These are phyloP conservation scores for Stenodera caucasica DNA, from an alignment of 2,888 invertebrate genomes.

Conservation along the genomic window DNA sequence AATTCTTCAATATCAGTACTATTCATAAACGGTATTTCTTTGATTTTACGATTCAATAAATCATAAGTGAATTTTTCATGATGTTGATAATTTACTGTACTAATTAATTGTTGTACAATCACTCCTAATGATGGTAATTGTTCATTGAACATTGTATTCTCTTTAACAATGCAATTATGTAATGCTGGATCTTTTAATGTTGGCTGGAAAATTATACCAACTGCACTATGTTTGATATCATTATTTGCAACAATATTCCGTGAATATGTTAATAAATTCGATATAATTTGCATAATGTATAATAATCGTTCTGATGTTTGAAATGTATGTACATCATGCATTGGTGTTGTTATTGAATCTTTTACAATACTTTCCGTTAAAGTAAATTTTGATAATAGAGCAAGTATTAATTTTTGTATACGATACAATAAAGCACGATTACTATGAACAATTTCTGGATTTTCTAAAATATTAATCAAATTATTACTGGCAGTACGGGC, in stretches of 20 bases:
- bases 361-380: slow-evolving; percentile 46
- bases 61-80: slow-evolving; percentile 58
- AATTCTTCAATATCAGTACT: slow-evolving; percentile 61
- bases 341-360: slow-evolving; percentile 50
- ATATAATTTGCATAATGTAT: slow-evolving; percentile 65
- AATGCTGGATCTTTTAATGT: slow-evolving; percentile 53
- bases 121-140: slow-evolving; percentile 58
- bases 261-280: slow-evolving; percentile 71
- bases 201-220: slow-evolving; percentile 60
- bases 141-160: slow-evolving; percentile 44
- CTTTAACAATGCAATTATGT: slow-evolving; percentile 36
- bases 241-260: slow-evolving; percentile 67
- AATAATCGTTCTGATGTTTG: slow-evolving; percentile 55
- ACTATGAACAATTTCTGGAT: slow-evolving; percentile 54
- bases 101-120: slow-evolving; percentile 61
- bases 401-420: slow-evolving; percentile 74
- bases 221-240: slow-evolving; percentile 59
- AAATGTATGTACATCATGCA: slow-evolving; percentile 40
- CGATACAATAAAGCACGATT: slow-evolving; percentile 65
- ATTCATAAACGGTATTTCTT: slow-evolving; percentile 59
- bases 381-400: slow-evolving; percentile 72
- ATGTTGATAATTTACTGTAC: slow-evolving; percentile 60
- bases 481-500: slow-evolving; percentile 52
- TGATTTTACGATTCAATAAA: slow-evolving; percentile 56
- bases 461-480: slow-evolving; percentile 48